These are phyloP conservation scores for Doryteuthis pealeii DNA, from an alignment of 1,140 invertebrate genomes.

Conservation along the genomic window DNA sequence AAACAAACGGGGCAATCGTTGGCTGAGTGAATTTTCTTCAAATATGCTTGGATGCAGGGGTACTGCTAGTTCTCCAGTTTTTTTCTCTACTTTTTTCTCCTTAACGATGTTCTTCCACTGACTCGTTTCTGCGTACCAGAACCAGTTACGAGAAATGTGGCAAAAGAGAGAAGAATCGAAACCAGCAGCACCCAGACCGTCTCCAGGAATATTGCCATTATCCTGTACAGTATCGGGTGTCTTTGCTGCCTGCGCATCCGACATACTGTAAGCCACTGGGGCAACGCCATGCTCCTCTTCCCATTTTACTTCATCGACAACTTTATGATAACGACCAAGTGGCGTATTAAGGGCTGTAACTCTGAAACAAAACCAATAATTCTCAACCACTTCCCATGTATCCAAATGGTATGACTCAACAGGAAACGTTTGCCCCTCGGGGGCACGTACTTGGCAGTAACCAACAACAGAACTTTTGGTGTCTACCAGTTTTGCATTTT, in stretches of 20 bases:
- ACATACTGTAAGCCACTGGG: not conserved
- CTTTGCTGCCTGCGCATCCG: not conserved
- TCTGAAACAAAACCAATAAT: not conserved
- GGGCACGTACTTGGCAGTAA: not conserved
- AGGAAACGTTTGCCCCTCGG: slow-evolving; percentile 3
- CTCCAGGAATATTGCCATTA: slow-evolving; percentile 9
- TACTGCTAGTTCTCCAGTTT: not conserved
- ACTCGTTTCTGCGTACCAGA: slow-evolving; percentile 9
- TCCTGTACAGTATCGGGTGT: slow-evolving; percentile 13
- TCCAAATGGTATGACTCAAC: not conserved
- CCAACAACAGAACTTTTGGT: slow-evolving; percentile 64
- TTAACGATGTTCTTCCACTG: not conserved
- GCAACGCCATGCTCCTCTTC: not conserved
- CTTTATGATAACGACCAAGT: not conserved
- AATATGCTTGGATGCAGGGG: not conserved
- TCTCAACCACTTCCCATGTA: not conserved
- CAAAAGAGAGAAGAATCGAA: slow-evolving; percentile 15
- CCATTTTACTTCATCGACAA: not conserved
- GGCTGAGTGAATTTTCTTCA: not conserved
- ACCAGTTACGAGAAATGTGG: slow-evolving; percentile 10
- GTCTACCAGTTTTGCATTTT: slow-evolving; percentile 67
- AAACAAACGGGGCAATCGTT: slow-evolving; percentile 5
- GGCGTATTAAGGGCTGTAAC: slow-evolving; percentile 1
- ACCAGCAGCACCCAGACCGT: slow-evolving; percentile 12
- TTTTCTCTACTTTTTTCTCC: slow-evolving; percentile 2